Evolutionary conservation across 2,888 invertebrate genomes (phyloP).

Genomic region (Enchytraeus crypticus): DNA sequence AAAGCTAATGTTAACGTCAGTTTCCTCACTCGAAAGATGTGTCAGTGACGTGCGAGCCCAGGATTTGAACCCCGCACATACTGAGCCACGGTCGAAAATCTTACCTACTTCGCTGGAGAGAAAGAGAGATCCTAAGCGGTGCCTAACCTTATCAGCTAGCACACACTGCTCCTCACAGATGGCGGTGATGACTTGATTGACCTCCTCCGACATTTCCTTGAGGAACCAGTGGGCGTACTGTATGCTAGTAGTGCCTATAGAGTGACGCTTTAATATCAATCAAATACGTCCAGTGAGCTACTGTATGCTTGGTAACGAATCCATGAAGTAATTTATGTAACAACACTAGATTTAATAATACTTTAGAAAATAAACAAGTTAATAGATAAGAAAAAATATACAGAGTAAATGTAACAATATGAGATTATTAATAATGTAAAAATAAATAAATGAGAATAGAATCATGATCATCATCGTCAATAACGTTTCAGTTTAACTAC

Average conservation of each 20-base stretch:
- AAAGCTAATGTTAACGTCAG: too few relatives aligned
- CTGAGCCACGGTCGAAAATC: too few relatives aligned
- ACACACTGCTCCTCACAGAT: constrained; percentile 97
- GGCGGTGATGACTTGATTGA: constrained; percentile 90
- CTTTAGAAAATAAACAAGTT: not conserved
- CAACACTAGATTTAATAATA: not conserved
- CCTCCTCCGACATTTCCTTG: constrained; percentile 98
- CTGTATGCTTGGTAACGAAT: not conserved
- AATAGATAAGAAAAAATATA: not conserved
- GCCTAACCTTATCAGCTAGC: constrained; percentile 74
- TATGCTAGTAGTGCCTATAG: constrained; percentile 85
- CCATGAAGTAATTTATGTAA: not conserved
- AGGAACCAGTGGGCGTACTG: constrained; percentile 88
- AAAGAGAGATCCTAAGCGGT: too few relatives aligned
- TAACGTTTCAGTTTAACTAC: not conserved
- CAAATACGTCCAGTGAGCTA: too few relatives aligned
- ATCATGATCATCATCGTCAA: not conserved
- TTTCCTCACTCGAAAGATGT: too few relatives aligned
- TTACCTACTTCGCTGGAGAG: too few relatives aligned
- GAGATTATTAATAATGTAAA: not conserved
- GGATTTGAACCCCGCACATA: too few relatives aligned
- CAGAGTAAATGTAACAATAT: not conserved
- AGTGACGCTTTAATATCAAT: constrained; percentile 61
- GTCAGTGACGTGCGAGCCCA: too few relatives aligned
- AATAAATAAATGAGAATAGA: not conserved